Evolutionary conservation across 2,113 vertebrate species (phyloP), one percentile per base, ranked within the genome.

Genomic region (Oryzias melastigma): DNA sequence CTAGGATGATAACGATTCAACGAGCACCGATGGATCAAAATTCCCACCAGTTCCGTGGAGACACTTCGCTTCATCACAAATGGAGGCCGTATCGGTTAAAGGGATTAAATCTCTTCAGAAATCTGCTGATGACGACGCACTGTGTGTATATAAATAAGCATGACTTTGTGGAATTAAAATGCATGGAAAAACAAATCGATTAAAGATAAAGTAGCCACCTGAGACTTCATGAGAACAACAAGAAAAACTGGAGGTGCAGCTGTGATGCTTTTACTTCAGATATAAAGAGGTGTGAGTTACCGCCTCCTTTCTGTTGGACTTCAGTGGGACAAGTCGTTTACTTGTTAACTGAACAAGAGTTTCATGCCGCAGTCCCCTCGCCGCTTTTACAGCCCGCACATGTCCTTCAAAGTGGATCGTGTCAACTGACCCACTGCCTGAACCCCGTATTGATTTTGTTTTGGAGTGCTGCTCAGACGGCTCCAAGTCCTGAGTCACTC

Each of bases 401-500:
- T 20, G 60, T 50, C 47, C 19, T 64, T 75, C n/a, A 51, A 20
- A 58, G 47, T n/a, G 35, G 12, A 35, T 25, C 19, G 18, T 10
- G 6, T 49, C 56, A 17, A 24, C 49, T 58, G 66, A 42, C 54
- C 55, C 44, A 12, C 24, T 25, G 29, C 17, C 52, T 6, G 3
- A 63, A 68, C 46, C 19, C 14, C 13, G 16, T 27, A 69, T 76
- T 62, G 76, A 80, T 76, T 58, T 62, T 54, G n/a, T 57, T 55
- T 60, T 57, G 54, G 44, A 50, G 55, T 17, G 1, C 42, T 25
- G 56, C 41, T 46, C 18, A 17, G 20, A 68, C 35, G 48, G 51
- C 17, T 55, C 52, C 15, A 20, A 40, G 44, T 53, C 56, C 53
- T n/a, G 52, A 82, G 67, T 65, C 65, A 52, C 46, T 43, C 15